Evolutionary conservation across 2,888 invertebrate species (phyloP).

Genomic region (Hypolimnas misippus): DNA sequence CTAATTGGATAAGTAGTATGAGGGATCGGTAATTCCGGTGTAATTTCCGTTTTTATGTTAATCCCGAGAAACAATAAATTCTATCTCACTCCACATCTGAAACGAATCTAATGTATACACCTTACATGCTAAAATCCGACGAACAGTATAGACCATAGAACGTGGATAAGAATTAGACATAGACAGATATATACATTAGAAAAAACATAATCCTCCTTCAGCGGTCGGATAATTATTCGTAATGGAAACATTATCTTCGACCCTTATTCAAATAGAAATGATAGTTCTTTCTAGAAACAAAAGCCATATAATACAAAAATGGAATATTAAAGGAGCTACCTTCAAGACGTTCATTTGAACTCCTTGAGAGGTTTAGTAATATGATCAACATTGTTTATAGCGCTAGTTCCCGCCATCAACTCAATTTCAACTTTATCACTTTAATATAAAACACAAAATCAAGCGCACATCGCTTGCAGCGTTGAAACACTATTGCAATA

Average conservation of each 20-base stretch:
- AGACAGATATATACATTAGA: too few relatives aligned
- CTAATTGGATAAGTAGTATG: too few relatives aligned
- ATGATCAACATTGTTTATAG: slow-evolving; percentile 15
- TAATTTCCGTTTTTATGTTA: too few relatives aligned
- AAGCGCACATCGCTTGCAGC: background rate
- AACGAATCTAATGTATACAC: too few relatives aligned
- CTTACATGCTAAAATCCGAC: too few relatives aligned
- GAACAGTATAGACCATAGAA: too few relatives aligned
- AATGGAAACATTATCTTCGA: background rate
- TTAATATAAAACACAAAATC: background rate
- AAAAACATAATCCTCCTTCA: too few relatives aligned
- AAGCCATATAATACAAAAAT: slow-evolving; percentile 10
- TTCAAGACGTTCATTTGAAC: slow-evolving; percentile 13
- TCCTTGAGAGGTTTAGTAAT: slow-evolving; percentile 14
- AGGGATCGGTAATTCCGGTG: too few relatives aligned
- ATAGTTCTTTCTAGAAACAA: background rate
- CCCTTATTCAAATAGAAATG: background rate
- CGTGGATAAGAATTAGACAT: too few relatives aligned
- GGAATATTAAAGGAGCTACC: slow-evolving; percentile 15
- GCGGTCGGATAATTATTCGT: too few relatives aligned
- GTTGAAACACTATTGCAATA: slow-evolving; percentile 11
- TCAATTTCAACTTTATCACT: background rate
- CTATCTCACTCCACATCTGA: too few relatives aligned
- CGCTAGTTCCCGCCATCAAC: background rate
- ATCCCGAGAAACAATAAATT: too few relatives aligned